These are phyloP conservation scores for Cairina moschata DNA, from an alignment of 2,113 vertebrate species.

Conservation along the genomic window DNA sequence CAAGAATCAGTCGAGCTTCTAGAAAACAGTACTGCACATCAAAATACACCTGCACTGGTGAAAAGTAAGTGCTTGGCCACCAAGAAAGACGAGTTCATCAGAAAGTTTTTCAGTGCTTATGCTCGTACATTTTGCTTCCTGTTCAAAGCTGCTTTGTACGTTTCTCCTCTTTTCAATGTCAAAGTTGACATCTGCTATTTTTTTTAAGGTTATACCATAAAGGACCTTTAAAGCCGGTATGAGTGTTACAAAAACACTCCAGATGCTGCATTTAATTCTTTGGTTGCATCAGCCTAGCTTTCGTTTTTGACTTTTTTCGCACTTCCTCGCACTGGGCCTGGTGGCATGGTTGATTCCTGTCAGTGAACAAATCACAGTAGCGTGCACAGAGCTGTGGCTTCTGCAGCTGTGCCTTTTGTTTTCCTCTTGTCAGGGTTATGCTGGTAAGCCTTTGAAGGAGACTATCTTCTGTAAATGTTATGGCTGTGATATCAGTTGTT, in stretches of 20 bases:
- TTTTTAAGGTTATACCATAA: not conserved
- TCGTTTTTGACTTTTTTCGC: not conserved
- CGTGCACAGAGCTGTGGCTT: not conserved
- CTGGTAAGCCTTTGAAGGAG: not conserved
- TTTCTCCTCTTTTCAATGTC: not conserved
- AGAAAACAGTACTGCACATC: not conserved
- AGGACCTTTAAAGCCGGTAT: not conserved
- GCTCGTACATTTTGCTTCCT: not conserved
- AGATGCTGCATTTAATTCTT: fast-evolving
- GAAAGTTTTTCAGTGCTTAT: not conserved
- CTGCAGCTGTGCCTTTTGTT: not conserved
- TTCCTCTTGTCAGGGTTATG: not conserved
- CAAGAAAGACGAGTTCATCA: not conserved
- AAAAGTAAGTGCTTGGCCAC: not conserved
- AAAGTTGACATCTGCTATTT: not conserved
- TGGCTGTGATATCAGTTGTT: not conserved
- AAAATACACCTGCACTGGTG: fast-evolving
- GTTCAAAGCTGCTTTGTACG: not conserved
- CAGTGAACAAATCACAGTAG: fast-evolving
- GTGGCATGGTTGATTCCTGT: not conserved
- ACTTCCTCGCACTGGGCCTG: not conserved
- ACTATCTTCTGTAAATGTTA: not conserved
- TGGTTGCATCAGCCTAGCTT: not conserved
- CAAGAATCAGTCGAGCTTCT: not conserved
- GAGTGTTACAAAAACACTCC: not conserved